These are phyloP conservation scores for Anhinga anhinga DNA, from an alignment of 2,113 vertebrate species.

Conservation along the genomic window DNA sequence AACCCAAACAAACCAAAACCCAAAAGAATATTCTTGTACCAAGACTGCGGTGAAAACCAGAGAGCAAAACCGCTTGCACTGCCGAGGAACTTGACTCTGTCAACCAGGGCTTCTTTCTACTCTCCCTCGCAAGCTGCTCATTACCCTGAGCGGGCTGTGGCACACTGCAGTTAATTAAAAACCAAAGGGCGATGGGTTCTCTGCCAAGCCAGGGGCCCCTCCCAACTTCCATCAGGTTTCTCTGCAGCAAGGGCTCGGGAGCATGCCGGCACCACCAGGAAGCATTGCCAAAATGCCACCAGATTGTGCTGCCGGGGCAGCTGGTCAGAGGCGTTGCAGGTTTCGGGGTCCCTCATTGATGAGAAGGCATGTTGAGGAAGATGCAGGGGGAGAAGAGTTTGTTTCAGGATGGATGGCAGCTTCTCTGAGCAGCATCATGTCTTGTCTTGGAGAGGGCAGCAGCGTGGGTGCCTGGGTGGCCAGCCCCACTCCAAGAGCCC, in stretches of 20 bases:
- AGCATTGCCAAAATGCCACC: rapidly evolving
- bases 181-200: not conserved
- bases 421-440: not conserved
- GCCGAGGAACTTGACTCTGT: conserved; percentile 76
- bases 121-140: conserved; percentile 20
- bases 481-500: rapidly evolving
- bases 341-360: not conserved
- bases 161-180: not conserved
- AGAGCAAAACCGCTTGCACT: not conserved
- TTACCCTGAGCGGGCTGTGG: not conserved
- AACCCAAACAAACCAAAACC: not conserved
- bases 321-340: not conserved
- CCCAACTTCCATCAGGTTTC: not conserved
- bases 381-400: not conserved
- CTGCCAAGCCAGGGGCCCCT: not conserved
- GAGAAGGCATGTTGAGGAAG: rapidly evolving
- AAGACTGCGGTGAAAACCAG: not conserved
- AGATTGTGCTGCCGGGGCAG: rapidly evolving
- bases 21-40: not conserved
- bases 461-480: rapidly evolving
- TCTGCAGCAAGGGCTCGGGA: rapidly evolving
- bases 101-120: conserved; percentile 68
- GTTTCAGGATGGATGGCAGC: not conserved
- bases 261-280: not conserved
- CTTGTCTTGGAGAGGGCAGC: not conserved